Percentiles rank a stretch among this genome's conserved stretches.
phyloP scores from a whole-genome alignment of 2,797 vertebrate species.

The Loriculus beryllinus region DNA sequence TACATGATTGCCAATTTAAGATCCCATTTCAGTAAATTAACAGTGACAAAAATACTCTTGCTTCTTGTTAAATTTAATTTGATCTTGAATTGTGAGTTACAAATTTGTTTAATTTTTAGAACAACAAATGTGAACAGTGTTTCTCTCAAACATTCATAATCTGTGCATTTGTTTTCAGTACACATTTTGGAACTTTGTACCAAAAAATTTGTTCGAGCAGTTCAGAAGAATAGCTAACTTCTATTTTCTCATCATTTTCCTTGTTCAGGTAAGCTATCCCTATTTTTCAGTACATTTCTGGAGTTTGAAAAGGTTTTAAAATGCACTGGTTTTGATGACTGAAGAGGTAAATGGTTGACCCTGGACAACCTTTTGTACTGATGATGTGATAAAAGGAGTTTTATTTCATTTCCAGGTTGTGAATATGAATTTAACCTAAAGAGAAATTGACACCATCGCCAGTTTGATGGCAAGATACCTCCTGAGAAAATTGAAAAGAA shows the following conservation, averaged over 20 bases:
- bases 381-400: not conserved
- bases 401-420: not conserved
- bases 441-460: not conserved
- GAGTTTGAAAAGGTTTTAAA: not conserved
- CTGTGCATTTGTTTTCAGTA: slow-evolving; percentile 79
- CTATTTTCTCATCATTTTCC: slow-evolving; percentile 98
- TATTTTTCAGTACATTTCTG: not conserved
- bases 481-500: not conserved
- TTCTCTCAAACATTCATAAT: not conserved
- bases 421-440: not conserved
- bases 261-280: slow-evolving; percentile 87
- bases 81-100: not conserved
- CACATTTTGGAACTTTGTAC: slow-evolving; percentile 97
- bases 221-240: slow-evolving; percentile 98
- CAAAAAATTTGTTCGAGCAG: slow-evolving; percentile 97
- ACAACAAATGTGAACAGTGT: not conserved
- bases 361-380: not conserved
- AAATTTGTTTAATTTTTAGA: not conserved
- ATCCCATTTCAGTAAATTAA: not conserved
- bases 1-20: not conserved
- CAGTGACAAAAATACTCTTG: not conserved
- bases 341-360: not conserved
- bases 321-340: not conserved
- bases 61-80: not conserved
- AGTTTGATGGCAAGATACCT: not conserved